Evolutionary conservation across 2,113 vertebrate genomes (phyloP).

Genomic region (Ammodytes marinus): DNA sequence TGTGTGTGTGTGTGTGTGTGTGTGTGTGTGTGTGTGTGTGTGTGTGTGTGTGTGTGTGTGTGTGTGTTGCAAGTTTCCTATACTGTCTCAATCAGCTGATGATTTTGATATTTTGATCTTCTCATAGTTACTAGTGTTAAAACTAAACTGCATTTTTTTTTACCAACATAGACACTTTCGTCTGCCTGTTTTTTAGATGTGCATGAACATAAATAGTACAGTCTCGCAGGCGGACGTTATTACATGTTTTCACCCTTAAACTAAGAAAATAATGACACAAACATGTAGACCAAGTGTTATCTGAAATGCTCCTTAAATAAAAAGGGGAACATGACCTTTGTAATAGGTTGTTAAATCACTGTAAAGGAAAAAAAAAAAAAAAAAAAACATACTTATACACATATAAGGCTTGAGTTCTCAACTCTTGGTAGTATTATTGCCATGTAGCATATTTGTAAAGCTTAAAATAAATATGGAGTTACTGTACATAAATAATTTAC

Average conservation of each 20-base stretch:
- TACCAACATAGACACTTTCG: background rate
- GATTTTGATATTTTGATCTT: background rate
- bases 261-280: constrained; percentile 40
- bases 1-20: too few species aligned
- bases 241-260: background rate
- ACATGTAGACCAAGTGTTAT: constrained; percentile 31
- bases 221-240: constrained; percentile 1
- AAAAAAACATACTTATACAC: constrained; percentile 80
- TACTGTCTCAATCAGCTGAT: constrained; percentile 7
- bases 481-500: constrained; percentile 88
- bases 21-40: constrained; percentile 1
- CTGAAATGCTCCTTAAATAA: constrained; percentile 64
- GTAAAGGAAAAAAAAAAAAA: constrained; percentile 66
- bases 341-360: constrained; percentile 67
- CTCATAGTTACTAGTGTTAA: constrained; percentile 41
- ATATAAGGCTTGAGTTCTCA: constrained; percentile 87
- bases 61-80: constrained; percentile 12
- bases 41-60: constrained; percentile 17
- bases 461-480: constrained; percentile 88
- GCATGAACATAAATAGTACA: constrained; percentile 71
- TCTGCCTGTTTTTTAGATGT: constrained; percentile 18
- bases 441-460: constrained; percentile 86
- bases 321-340: constrained; percentile 63
- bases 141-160: constrained; percentile 54
- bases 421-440: constrained; percentile 88